These are phyloP conservation scores for Myxocyprinus asiaticus DNA, from an alignment of 2,113 vertebrate genomes.

Conservation along the genomic window DNA sequence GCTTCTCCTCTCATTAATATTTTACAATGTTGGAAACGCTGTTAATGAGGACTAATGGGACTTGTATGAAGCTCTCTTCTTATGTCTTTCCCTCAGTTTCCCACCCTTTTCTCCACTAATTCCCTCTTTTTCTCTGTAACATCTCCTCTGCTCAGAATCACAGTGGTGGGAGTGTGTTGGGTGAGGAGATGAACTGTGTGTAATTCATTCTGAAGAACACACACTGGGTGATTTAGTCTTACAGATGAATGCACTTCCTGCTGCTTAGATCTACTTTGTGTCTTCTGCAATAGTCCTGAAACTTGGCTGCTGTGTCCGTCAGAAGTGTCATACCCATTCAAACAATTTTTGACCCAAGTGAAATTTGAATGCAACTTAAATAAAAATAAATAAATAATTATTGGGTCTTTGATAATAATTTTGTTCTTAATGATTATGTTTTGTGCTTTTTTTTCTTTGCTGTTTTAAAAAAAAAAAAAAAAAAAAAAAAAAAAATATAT, in stretches of 20 bases:
- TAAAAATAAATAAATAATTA: no score
- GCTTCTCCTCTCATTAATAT: conserved; percentile 9
- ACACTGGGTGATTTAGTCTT: conserved; percentile 26
- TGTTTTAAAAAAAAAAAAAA: no score
- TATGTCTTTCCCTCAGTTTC: background rate
- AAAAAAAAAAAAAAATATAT: no score
- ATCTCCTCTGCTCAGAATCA: conserved; percentile 46
- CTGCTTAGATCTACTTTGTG: background rate
- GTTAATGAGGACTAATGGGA: conserved; percentile 44
- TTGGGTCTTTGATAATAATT: no score
- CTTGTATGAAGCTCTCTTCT: conserved; percentile 5
- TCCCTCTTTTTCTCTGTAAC: conserved; percentile 24
- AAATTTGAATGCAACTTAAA: no score
- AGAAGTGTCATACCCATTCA: background rate
- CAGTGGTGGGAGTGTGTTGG: conserved; percentile 7
- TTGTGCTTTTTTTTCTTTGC: background rate
- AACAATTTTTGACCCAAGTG: no score
- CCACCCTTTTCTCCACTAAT: conserved; percentile 6
- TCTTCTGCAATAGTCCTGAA: conserved; percentile 5
- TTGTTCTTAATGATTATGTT: no score
- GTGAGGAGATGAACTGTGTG: conserved; percentile 31
- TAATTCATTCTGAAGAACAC: conserved; percentile 39
- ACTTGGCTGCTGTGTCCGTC: background rate
- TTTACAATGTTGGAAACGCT: conserved; percentile 21
- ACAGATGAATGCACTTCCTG: conserved; percentile 4